Percentiles rank a stretch among this genome's conserved stretches.
These are phyloP conservation scores for Ifrita kowaldi DNA, from an alignment of 2,113 vertebrate genomes.

Conservation along the genomic window DNA sequence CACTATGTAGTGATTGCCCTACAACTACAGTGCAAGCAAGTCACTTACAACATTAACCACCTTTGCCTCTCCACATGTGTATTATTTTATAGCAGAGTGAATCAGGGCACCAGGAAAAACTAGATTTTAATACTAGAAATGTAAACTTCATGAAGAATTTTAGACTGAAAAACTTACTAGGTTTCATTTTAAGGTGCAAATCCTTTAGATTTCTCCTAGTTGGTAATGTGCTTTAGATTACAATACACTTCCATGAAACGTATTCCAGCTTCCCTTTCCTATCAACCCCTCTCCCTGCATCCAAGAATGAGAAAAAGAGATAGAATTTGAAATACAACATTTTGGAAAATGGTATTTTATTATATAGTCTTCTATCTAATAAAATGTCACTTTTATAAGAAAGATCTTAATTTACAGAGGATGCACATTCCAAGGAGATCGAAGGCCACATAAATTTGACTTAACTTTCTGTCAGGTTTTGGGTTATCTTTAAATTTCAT, in stretches of 20 bases:
- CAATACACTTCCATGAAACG: neutral
- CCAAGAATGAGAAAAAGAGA: neutral
- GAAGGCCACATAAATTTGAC: neutral
- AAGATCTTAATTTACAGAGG: neutral
- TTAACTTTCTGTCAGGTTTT: neutral
- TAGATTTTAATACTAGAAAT: neutral
- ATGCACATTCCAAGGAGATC: neutral
- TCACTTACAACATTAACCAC: neutral
- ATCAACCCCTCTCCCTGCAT: rapidly evolving
- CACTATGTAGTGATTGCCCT: neutral
- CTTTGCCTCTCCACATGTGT: neutral
- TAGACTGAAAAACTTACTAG: neutral
- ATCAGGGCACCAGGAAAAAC: neutral
- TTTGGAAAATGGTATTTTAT: neutral
- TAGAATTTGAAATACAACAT: neutral
- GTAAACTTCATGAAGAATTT: neutral
- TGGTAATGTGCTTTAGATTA: neutral
- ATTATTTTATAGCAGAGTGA: neutral
- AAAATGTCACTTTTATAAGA: neutral
- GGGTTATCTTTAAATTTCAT: too few species aligned
- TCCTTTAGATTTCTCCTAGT: neutral
- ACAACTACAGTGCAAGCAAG: neutral
- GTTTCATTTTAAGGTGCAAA: neutral
- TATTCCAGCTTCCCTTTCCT: neutral
- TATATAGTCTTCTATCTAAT: neutral